Evolutionary conservation across 2,888 invertebrate species (phyloP).

Genomic region (Poecilobothrus nobilitatus): DNA sequence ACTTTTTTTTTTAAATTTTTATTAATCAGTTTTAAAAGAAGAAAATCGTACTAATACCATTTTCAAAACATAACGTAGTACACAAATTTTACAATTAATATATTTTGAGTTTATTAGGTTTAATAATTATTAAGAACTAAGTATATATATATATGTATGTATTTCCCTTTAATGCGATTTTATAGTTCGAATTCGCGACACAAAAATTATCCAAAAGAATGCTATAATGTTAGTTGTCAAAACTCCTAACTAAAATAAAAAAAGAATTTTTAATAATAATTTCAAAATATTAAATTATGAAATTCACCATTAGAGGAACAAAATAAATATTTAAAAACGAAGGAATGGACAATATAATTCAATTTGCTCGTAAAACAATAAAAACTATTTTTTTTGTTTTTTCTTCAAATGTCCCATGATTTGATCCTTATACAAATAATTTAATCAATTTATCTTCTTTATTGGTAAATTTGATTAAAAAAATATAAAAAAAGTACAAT

Average conservation of each 20-base stretch:
- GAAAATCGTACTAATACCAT: too few relatives aligned
- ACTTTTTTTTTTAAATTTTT: too few relatives aligned
- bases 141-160: too few relatives aligned
- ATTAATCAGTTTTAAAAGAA: too few relatives aligned
- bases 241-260: conserved; percentile 48
- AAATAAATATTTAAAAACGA: conserved; percentile 66
- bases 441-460: conserved; percentile 9
- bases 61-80: too few relatives aligned
- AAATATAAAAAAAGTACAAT: conserved; percentile 66
- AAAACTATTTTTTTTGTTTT: conserved; percentile 57
- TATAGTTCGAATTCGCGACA: conserved; percentile 53
- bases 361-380: conserved; percentile 61
- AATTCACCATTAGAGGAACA: conserved; percentile 64
- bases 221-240: too few relatives aligned
- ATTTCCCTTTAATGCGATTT: too few relatives aligned
- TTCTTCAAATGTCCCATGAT: conserved; percentile 54
- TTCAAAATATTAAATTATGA: conserved; percentile 11
- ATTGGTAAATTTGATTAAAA: conserved; percentile 32
- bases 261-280: conserved; percentile 5
- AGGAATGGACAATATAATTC: conserved; percentile 66
- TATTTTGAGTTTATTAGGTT: too few relatives aligned
- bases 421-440: conserved; percentile 57
- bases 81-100: too few relatives aligned
- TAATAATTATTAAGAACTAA: too few relatives aligned
- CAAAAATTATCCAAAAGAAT: conserved; percentile 68